Evolutionary conservation across 1,140 invertebrate species (phyloP).

Genomic region (Philaenus spumarius): DNA sequence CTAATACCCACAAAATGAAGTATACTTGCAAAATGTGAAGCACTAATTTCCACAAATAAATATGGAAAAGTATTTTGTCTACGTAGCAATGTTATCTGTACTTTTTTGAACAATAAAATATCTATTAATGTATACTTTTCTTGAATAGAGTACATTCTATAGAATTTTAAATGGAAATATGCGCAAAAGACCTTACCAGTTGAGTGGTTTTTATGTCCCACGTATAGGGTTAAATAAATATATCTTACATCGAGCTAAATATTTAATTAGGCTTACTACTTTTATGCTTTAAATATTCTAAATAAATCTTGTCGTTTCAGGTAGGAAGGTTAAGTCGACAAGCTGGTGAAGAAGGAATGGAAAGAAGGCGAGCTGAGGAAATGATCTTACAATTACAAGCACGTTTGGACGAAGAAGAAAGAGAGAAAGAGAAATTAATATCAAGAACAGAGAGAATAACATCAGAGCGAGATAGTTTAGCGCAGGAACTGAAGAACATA

Average conservation of each 20-base stretch:
- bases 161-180: too few relatives aligned
- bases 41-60: too few relatives aligned
- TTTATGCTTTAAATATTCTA: neutral
- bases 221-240: too few relatives aligned
- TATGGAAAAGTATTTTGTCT: too few relatives aligned
- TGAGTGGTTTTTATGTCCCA: too few relatives aligned
- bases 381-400: constrained; percentile 58
- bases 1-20: too few relatives aligned
- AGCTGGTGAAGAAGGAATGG: constrained; percentile 70
- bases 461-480: constrained; percentile 56
- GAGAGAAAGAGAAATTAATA: constrained; percentile 58
- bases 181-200: too few relatives aligned
- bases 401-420: constrained; percentile 56
- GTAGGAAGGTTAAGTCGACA: constrained; percentile 68
- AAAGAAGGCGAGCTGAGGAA: constrained; percentile 63
- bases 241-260: neutral
- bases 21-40: too few relatives aligned
- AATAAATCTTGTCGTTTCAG: constrained; percentile 33
- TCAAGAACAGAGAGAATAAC: constrained; percentile 55
- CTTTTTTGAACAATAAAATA: too few relatives aligned
- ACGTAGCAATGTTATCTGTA: too few relatives aligned
- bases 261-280: neutral
- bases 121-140: too few relatives aligned
- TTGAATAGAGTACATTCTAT: too few relatives aligned
- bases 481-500: constrained; percentile 51